A percentile compares a stretch with the other conserved stretches of the same genome.
These are phyloP conservation scores for Euphydryas editha DNA, from an alignment of 2,888 invertebrate species.

Conservation along the genomic window DNA sequence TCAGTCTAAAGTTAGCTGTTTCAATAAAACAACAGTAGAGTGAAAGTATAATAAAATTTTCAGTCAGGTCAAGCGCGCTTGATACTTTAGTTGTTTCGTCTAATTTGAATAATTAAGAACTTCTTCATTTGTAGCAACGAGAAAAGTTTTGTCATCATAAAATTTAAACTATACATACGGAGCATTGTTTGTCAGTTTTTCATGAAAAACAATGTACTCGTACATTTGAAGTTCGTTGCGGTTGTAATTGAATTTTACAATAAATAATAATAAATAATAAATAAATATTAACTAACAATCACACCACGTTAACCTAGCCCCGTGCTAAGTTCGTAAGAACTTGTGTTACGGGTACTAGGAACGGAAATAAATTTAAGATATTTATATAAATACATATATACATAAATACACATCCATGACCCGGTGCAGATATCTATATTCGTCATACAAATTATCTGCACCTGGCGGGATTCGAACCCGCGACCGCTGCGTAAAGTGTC, in stretches of 20 bases:
- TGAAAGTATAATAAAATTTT: conserved; percentile 47
- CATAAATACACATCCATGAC: too few relatives aligned
- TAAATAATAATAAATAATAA: background rate
- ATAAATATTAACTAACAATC: too few relatives aligned
- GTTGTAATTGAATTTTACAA: background rate
- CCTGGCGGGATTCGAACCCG: too few relatives aligned
- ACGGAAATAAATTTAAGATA: too few relatives aligned
- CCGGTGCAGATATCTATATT: too few relatives aligned
- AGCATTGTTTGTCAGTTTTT: background rate
- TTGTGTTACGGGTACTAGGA: too few relatives aligned
- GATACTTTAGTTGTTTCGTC: conserved; percentile 70
- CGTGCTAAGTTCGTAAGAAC: too few relatives aligned
- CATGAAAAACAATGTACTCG: background rate
- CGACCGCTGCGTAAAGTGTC: too few relatives aligned
- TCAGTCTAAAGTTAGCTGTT: background rate
- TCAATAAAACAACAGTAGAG: conserved; percentile 3
- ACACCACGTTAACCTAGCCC: too few relatives aligned
- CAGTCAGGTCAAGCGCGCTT: conserved; percentile 62
- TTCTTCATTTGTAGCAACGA: conserved; percentile 66
- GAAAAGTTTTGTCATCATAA: conserved; percentile 65
- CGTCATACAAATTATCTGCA: too few relatives aligned
- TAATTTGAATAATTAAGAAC: conserved; percentile 76
- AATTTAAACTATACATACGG: conserved; percentile 44
- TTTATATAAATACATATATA: too few relatives aligned
- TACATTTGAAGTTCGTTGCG: background rate